Base-by-base conservation (phyloP, 1,140 invertebrate species). In the Brachionus paranguensis region DNA sequence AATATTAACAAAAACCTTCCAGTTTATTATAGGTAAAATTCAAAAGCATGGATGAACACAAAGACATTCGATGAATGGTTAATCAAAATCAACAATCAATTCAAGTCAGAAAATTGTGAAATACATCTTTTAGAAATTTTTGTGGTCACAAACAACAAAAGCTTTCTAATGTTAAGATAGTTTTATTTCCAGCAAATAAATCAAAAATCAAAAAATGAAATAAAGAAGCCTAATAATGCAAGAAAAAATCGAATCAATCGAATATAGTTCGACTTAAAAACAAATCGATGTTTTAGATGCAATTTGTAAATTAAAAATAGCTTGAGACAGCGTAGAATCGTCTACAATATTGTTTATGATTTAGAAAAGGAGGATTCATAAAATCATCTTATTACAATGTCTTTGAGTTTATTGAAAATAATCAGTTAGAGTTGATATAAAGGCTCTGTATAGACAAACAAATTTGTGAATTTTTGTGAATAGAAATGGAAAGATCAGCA, bases 141-240 rank as follows among this genome's bases (percentile, higher is more conserved):
- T 2, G 88, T 68, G 87, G 89, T 65, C 90, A 91, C 85, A 64
- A 64, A 64, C 85, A 86, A 43, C 37, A 81, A 47, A 50, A 85
- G 8, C 20, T 55, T 47, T 81, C 87, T 60, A 85, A 88, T 50
- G 8, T 14, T 85, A 85, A 87, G n/a, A 88, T 85, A 86, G 90
- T 5, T 88, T 86, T 81, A 1, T 64, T 85, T 24, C 85, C 85
- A 5, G 55, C 76, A 3, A 86, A 86, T 76, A 84, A 74, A 1
- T 85, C 85, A 24, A 24, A 24, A 24, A 8, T 85, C 79, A 20
- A 10, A 85, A 85, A 72, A 27, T 74, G 55, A 43, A 55, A 33
- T 55, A 29, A 14, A 76, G 83, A 33, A 79, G 55, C 4, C 20
- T 41, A 43, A 20, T 65, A 17, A n/a, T 10, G 17, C 55, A 24